Percentiles rank a stretch among this genome's conserved stretches.
These are phyloP conservation scores for Eubasilissa regina DNA, from an alignment of 1,140 invertebrate genomes.

Conservation along the genomic window DNA sequence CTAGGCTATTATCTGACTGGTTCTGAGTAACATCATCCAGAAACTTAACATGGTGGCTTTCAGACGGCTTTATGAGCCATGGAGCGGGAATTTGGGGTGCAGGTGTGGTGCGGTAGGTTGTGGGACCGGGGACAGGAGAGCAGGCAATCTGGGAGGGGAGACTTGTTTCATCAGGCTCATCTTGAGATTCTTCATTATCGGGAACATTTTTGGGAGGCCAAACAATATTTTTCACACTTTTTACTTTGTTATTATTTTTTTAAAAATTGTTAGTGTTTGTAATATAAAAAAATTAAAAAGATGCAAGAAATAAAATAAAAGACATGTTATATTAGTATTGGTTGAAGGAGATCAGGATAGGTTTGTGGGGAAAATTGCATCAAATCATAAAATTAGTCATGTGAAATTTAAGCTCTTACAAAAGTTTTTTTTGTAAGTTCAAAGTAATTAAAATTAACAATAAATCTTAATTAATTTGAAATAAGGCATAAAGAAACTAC, in stretches of 20 bases:
- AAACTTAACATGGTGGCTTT: slow-evolving; percentile 55
- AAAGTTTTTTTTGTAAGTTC: background rate
- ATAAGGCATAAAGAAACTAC: too few relatives aligned
- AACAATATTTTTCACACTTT: slow-evolving; percentile 74
- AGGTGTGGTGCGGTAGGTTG: slow-evolving; percentile 40
- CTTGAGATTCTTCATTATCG: slow-evolving; percentile 67
- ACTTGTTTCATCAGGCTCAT: slow-evolving; percentile 57
- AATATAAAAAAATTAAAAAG: slow-evolving; percentile 10
- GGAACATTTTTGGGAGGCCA: slow-evolving; percentile 75
- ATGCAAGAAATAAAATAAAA: slow-evolving; percentile 15
- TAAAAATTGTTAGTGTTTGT: slow-evolving; percentile 25
- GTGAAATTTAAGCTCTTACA: slow-evolving; percentile 52
- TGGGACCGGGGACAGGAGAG: slow-evolving; percentile 17
- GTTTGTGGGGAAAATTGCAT: slow-evolving; percentile 59
- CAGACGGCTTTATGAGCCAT: slow-evolving; percentile 56
- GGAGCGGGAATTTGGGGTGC: slow-evolving; percentile 54
- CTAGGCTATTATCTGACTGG: slow-evolving; percentile 1
- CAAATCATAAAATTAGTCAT: slow-evolving; percentile 57
- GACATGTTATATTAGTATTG: slow-evolving; percentile 7
- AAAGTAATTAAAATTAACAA: too few relatives aligned
- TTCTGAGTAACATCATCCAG: slow-evolving; percentile 44
- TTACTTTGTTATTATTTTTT: slow-evolving; percentile 66
- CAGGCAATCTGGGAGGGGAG: slow-evolving; percentile 52
- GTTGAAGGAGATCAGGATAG: slow-evolving; percentile 60
- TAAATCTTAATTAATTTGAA: too few relatives aligned